Conservation (phyloP, 1,140 invertebrate genomes). For the Heliothis subflexa region DNA sequence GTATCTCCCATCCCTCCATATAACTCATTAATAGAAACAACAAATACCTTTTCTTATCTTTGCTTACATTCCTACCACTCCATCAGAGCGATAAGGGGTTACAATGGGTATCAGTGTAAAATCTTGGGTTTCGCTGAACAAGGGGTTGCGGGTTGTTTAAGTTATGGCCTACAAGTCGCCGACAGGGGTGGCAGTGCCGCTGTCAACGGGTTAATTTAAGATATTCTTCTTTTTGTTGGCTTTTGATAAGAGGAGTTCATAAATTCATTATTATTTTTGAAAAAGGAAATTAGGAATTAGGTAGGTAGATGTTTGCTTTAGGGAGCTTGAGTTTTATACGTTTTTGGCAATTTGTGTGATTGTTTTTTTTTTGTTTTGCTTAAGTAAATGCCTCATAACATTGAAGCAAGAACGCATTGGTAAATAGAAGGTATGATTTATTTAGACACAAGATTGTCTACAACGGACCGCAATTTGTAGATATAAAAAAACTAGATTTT, state of each 20-base stretch:
- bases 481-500: too few species aligned
- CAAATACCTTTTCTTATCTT: constrained; percentile 33
- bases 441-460: too few species aligned
- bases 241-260: constrained; percentile 54
- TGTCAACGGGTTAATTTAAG: constrained; percentile 80
- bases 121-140: constrained; percentile 75
- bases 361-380: too few species aligned
- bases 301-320: background rate
- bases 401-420: too few species aligned
- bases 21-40: background rate
- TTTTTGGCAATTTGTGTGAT: background rate
- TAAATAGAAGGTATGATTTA: too few species aligned
- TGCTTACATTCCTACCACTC: constrained; percentile 10
- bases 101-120: constrained; percentile 60
- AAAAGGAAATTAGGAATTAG: background rate
- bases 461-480: too few species aligned
- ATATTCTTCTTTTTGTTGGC: constrained; percentile 61
- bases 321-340: background rate
- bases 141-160: constrained; percentile 70
- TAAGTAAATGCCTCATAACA: too few species aligned
- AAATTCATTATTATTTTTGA: constrained; percentile 51
- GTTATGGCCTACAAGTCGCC: constrained; percentile 67
- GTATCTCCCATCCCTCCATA: too few species aligned
- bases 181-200: constrained; percentile 58
- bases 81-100: constrained; percentile 61